A percentile compares a stretch with the other conserved stretches of the same genome.
Evolutionary conservation across 1,140 invertebrate genomes (phyloP).

Genomic region (Megalonaias nervosa): DNA sequence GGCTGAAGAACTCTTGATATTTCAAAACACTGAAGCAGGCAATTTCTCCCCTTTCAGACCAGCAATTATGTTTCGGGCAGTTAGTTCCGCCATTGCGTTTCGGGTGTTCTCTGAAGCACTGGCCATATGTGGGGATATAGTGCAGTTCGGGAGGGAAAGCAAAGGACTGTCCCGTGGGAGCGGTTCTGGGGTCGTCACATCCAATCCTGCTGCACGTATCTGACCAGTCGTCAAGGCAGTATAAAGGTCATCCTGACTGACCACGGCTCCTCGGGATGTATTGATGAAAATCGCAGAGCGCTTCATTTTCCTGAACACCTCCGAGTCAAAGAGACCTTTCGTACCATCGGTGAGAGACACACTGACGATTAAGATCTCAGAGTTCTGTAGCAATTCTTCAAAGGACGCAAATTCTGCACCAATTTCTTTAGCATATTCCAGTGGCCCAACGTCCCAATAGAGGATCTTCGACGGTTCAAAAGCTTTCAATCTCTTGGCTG

Average conservation of each 20-base stretch:
- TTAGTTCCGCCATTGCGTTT: slow-evolving; percentile 86
- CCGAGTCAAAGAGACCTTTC: slow-evolving; percentile 60
- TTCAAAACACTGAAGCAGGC: slow-evolving; percentile 73
- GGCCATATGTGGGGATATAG: slow-evolving; percentile 93
- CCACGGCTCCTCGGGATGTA: slow-evolving; percentile 65
- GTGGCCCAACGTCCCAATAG: slow-evolving; percentile 81
- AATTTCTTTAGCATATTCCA: slow-evolving; percentile 76
- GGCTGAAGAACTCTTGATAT: no score
- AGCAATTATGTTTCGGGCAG: slow-evolving; percentile 88
- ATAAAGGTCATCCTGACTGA: slow-evolving; percentile 67
- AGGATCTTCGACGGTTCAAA: slow-evolving; percentile 81
- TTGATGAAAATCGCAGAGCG: slow-evolving; percentile 67
- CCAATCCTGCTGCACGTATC: slow-evolving; percentile 90
- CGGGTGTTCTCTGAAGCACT: slow-evolving; percentile 88
- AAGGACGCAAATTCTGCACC: slow-evolving; percentile 79
- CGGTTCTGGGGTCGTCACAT: slow-evolving; percentile 95
- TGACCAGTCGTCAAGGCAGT: slow-evolving; percentile 68
- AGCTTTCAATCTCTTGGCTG: slow-evolving; percentile 79
- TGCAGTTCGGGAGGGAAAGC: slow-evolving; percentile 85
- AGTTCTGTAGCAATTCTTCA: slow-evolving; percentile 58
- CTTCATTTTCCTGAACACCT: slow-evolving; percentile 68
- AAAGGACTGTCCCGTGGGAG: slow-evolving; percentile 86
- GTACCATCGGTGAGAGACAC: slow-evolving; percentile 63
- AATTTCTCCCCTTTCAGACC: slow-evolving; percentile 79
- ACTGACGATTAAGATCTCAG: slow-evolving; percentile 68